Evolutionary conservation across 2,888 invertebrate species (phyloP).

Genomic region (Anodontia alba): DNA sequence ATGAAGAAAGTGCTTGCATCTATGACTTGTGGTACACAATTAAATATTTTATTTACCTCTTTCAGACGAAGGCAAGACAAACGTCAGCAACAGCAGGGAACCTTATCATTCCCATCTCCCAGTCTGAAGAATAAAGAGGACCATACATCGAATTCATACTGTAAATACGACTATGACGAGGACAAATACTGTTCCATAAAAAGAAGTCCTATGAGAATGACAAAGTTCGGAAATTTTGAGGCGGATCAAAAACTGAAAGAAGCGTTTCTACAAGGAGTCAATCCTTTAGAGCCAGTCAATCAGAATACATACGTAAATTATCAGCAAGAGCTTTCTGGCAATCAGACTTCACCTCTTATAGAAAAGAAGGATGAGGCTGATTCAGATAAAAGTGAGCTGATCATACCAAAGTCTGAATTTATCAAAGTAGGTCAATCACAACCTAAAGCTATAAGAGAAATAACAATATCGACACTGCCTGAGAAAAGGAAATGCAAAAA

Average conservation of each 20-base stretch:
- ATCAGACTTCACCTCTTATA: constrained; percentile 56
- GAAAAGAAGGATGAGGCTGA: constrained; percentile 38
- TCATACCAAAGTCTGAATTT: constrained; percentile 60
- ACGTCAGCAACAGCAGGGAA: constrained; percentile 41
- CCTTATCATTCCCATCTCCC: constrained; percentile 70
- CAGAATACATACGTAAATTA: constrained; percentile 55
- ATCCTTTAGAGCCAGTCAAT: constrained; percentile 14
- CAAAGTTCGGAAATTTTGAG: constrained; percentile 70
- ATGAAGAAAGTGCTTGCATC: too few relatives aligned
- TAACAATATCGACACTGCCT: constrained; percentile 55
- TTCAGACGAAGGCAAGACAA: background rate
- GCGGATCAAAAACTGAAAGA: constrained; percentile 64
- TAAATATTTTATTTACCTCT: too few relatives aligned
- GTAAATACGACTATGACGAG: constrained; percentile 77
- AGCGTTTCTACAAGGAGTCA: constrained; percentile 64
- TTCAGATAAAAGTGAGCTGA: constrained; percentile 42
- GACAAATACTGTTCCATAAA: constrained; percentile 78
- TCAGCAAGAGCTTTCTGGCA: constrained; percentile 28
- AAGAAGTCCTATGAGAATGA: constrained; percentile 75
- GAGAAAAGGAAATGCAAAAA: constrained; percentile 65
- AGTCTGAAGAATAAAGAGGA: constrained; percentile 63
- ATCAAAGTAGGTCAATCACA: constrained; percentile 48
- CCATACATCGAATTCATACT: constrained; percentile 67
- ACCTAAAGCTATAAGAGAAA: constrained; percentile 52
- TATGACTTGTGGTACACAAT: too few relatives aligned